Evolutionary conservation across 2,888 invertebrate genomes (phyloP).

Genomic region (Microplitis manilae): DNA sequence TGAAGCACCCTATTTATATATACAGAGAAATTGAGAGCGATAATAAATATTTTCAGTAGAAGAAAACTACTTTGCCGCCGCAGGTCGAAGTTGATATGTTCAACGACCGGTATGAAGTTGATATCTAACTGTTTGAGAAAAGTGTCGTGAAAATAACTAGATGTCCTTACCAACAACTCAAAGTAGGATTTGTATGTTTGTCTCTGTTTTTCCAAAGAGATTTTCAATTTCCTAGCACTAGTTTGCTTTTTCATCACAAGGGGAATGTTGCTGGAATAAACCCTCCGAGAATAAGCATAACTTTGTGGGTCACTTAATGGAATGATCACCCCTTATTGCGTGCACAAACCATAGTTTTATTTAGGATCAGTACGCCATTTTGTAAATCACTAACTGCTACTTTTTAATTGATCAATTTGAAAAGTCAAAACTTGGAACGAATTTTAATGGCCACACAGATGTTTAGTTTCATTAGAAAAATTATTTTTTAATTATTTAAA

Average conservation of each 20-base stretch:
- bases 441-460: too few relatives aligned
- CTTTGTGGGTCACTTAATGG: slow-evolving; percentile 27
- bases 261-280: slow-evolving; percentile 10
- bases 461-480: too few relatives aligned
- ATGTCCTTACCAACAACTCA: slow-evolving; percentile 12
- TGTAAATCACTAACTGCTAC: slow-evolving; percentile 32
- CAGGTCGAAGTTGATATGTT: not conserved
- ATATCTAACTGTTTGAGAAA: not conserved
- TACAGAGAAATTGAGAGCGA: too few relatives aligned
- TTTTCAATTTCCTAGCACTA: slow-evolving; percentile 4
- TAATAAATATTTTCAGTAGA: not conserved
- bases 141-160: not conserved
- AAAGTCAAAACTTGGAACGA: slow-evolving; percentile 20
- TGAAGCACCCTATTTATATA: too few relatives aligned
- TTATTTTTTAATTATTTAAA: too few relatives aligned
- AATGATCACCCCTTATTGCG: slow-evolving; percentile 35
- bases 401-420: not conserved
- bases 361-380: slow-evolving; percentile 47
- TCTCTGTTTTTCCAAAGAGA: slow-evolving; percentile 17
- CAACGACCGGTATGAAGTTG: not conserved
- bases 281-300: slow-evolving; percentile 21
- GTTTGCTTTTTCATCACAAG: slow-evolving; percentile 27
- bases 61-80: not conserved
- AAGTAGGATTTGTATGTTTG: slow-evolving; percentile 14
- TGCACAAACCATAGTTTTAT: slow-evolving; percentile 35